Evolutionary conservation across 2,888 invertebrate genomes (phyloP).

Genomic region (Timema podura): DNA sequence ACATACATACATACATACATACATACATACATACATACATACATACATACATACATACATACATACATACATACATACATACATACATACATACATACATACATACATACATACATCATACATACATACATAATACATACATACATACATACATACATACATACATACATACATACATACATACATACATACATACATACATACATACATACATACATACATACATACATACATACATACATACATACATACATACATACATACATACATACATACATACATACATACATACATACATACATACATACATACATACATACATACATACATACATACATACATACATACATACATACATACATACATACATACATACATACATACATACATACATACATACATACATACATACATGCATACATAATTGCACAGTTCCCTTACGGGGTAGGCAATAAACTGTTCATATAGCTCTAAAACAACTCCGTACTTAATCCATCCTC

Average conservation of each 20-base stretch:
- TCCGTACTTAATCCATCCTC: too few relatives aligned
- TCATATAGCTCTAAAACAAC: too few relatives aligned
- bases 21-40: constrained; percentile 14
- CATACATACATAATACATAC: too few relatives aligned
- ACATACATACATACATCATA: too few relatives aligned
- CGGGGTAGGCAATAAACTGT: too few relatives aligned
- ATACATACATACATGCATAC: not conserved
- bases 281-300: not conserved
- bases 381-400: not conserved
- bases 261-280: not conserved
- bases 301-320: not conserved
- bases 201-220: not conserved
- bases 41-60: constrained; percentile 14
- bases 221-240: not conserved
- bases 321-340: not conserved
- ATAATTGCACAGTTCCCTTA: too few relatives aligned
- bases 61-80: not conserved
- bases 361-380: not conserved
- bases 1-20: constrained; percentile 14
- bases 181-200: not conserved
- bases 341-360: not conserved
- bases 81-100: not conserved
- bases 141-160: not conserved
- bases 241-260: not conserved
- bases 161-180: not conserved